phyloP scores from a whole-genome alignment of 2,888 invertebrate genomes.

The Drosophila vallismaia region DNA sequence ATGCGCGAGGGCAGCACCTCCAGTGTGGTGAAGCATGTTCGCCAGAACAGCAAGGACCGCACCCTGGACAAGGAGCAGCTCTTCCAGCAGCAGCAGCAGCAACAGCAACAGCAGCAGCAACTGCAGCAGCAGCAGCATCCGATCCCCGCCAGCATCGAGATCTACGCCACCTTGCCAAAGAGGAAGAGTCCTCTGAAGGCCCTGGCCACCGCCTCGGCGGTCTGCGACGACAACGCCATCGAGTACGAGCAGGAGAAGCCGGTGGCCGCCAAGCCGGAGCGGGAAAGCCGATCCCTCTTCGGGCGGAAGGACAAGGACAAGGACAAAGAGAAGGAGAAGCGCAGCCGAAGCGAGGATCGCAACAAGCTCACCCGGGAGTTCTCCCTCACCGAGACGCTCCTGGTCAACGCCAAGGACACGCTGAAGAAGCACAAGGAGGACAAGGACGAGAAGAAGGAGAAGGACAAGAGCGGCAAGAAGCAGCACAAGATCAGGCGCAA shows the following conservation, averaged over 20 bases:
- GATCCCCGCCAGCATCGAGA: constrained; percentile 90
- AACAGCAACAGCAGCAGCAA: constrained; percentile 32
- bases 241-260: constrained; percentile 87
- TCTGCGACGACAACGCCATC: constrained; percentile 86
- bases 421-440: constrained; percentile 86
- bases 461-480: constrained; percentile 92
- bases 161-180: constrained; percentile 95
- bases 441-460: constrained; percentile 86
- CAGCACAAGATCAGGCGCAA: constrained; percentile 95
- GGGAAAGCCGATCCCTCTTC: constrained; percentile 89
- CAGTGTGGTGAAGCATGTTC: constrained; percentile 89
- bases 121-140: constrained; percentile 38
- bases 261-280: constrained; percentile 84
- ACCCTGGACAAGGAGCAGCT: constrained; percentile 83
- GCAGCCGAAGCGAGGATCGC: constrained; percentile 93
- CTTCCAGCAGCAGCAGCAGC: constrained; percentile 37
- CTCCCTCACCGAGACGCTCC: constrained; percentile 87
- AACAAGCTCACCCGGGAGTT: constrained; percentile 90
- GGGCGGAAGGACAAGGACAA: constrained; percentile 87
- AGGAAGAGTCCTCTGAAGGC: constrained; percentile 90
- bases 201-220: constrained; percentile 82
- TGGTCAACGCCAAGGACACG: constrained; percentile 85
- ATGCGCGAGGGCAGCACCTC: constrained; percentile 91
- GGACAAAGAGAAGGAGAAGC: constrained; percentile 90
- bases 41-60: constrained; percentile 89